phyloP scores from a whole-genome alignment of 2,888 invertebrate species.

The Sphinx pinastri region DNA sequence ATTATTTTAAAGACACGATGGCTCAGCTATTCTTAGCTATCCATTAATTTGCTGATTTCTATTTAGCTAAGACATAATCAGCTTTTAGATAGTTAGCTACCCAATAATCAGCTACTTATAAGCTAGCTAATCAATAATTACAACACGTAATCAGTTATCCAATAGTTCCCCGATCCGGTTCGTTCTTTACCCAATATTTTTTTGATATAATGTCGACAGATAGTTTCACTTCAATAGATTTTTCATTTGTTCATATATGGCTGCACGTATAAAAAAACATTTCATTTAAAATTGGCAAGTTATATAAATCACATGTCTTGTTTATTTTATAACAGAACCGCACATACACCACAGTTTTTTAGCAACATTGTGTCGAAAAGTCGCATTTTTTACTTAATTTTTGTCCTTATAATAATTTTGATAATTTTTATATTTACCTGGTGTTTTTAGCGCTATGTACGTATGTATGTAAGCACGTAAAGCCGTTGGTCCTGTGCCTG shows the following conservation, averaged over 20 bases:
- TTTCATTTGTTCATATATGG: constrained; percentile 9
- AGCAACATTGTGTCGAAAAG: background rate
- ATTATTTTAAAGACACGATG: no score
- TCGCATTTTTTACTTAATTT: background rate
- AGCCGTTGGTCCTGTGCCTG: no score
- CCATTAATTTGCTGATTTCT: no score
- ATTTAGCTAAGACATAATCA: background rate
- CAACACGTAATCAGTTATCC: background rate
- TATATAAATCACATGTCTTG: background rate
- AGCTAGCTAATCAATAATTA: no score
- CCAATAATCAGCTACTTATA: background rate
- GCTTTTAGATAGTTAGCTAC: background rate
- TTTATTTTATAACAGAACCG: background rate
- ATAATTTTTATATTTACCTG: no score
- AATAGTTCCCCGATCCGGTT: background rate
- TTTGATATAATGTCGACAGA: background rate
- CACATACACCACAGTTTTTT: background rate
- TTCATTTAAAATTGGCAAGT: constrained; percentile 13
- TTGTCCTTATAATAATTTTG: background rate
- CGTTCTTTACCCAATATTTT: background rate
- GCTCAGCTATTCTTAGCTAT: no score
- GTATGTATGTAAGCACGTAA: no score
- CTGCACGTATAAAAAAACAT: constrained; percentile 12
- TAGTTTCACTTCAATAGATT: background rate
- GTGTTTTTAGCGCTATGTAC: no score